Conservation (phyloP, 2,888 invertebrate species). For the Eueremaeus valkanovi region DNA sequence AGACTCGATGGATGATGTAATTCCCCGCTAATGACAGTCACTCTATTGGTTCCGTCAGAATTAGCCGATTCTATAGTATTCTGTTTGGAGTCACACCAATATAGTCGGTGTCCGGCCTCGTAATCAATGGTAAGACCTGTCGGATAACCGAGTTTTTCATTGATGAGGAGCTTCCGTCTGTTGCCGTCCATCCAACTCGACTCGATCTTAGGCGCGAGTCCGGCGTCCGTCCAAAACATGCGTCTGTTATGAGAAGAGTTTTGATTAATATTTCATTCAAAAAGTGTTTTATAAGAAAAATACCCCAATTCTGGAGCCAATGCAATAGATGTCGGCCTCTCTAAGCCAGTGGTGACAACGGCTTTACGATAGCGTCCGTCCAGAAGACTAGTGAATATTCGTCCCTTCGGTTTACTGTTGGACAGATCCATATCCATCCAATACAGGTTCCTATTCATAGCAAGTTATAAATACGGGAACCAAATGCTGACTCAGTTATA, state of each 20-base stretch:
- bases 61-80: slow-evolving; percentile 82
- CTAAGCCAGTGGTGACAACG: slow-evolving; percentile 65
- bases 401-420: slow-evolving; percentile 57
- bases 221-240: slow-evolving; percentile 92
- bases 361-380: slow-evolving; percentile 84
- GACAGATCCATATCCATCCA: slow-evolving; percentile 79
- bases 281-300: slow-evolving; percentile 28
- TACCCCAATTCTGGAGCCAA: slow-evolving; percentile 63
- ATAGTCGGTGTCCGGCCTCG: slow-evolving; percentile 76
- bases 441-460: slow-evolving; percentile 67
- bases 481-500: background rate
- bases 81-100: slow-evolving; percentile 92
- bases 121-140: slow-evolving; percentile 86
- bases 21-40: slow-evolving; percentile 60
- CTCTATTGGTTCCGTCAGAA: slow-evolving; percentile 72
- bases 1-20: slow-evolving; percentile 70
- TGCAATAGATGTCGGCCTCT: slow-evolving; percentile 80
- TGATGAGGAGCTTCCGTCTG: slow-evolving; percentile 73
- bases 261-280: background rate
- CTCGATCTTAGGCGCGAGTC: slow-evolving; percentile 82
- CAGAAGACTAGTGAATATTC: slow-evolving; percentile 76
- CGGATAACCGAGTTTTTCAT: slow-evolving; percentile 77
- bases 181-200: slow-evolving; percentile 95
- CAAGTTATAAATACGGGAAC: background rate
- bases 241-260: slow-evolving; percentile 58